phyloP scores from a whole-genome alignment of 1,140 invertebrate species.

The Heterodera carotae region DNA sequence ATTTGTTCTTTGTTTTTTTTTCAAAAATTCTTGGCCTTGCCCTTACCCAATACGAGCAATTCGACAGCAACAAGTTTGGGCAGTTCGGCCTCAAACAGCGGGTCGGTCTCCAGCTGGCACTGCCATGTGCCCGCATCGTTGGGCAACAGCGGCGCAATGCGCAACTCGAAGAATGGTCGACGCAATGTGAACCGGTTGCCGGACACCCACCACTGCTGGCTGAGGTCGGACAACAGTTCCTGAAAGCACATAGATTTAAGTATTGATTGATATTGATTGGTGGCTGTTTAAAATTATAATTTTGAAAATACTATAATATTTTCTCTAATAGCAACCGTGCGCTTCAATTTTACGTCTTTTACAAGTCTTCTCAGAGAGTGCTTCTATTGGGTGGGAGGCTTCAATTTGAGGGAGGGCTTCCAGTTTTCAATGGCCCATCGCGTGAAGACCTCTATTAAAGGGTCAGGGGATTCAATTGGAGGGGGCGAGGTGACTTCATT shows the following conservation, averaged over 20 bases:
- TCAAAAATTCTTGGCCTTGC: not conserved
- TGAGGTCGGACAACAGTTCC: conserved; percentile 42
- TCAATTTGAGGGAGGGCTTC: no score
- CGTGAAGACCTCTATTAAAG: no score
- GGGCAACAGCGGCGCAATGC: conserved; percentile 55
- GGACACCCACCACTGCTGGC: conserved; percentile 62
- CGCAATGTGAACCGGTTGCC: conserved; percentile 51
- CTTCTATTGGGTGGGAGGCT: no score
- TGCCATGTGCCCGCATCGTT: conserved; percentile 57
- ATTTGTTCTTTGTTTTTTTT: not conserved
- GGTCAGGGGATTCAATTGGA: no score
- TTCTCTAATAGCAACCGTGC: no score
- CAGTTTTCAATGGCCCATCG: no score
- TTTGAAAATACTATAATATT: no score
- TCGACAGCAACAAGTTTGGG: conserved; percentile 3
- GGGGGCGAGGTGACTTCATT: no score
- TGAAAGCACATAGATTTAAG: conserved; percentile 23
- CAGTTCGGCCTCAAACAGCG: conserved; percentile 51
- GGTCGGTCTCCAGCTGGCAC: conserved; percentile 61
- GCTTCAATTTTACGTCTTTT: no score
- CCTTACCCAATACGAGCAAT: conserved; percentile 21
- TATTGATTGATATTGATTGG: no score
- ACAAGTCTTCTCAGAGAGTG: no score
- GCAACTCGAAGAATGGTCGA: conserved; percentile 59
- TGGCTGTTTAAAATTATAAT: no score